Base-by-base conservation (phyloP, 2,113 vertebrate species). In the Crotophaga sulcirostris region DNA sequence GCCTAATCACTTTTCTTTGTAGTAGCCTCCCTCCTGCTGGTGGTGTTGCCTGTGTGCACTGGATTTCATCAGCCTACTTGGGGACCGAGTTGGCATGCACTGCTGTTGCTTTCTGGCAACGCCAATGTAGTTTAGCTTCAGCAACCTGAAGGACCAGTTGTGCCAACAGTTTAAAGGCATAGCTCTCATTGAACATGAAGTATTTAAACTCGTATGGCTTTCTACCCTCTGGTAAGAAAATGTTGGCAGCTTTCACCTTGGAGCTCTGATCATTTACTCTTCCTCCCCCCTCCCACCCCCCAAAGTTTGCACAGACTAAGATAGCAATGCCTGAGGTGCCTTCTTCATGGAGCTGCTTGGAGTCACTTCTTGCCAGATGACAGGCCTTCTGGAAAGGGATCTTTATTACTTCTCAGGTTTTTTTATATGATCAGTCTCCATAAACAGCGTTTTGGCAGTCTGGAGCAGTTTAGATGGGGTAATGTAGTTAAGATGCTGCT, bases 121-220 rank as follows among this genome's bases (percentile, higher is more conserved):
- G 96, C 96, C 94, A 97, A 3, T 18, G 40, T 67, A 94, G 82
- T 66, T 97, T 95, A 97, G 85, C 89, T 96, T 97, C 94, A 97
- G 96, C 96, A 96, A 87, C 94, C 89, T 92, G 79, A 64, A 94
- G 80, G 31, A 38, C 34, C 26, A 24, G 31, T 16, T 55, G 20
- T 97, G 96, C 96, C 96, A 97, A 34, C 84, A 93, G 79, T 86
- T 82, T 81, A 94, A 91, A 86, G 78, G 51, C 91, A 87, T 0
- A 64, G 74, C 91, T 92, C 45, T 93, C 79, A 92, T 49, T 62
- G 79, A 94, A 90, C 89, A 93, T 94, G 83, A 95, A 95, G 90
- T 96, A 89, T 96, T 96, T 96, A 97, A 97, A 89, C 85, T 81
- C 4, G 0, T 80, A 84, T 94, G n/a, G 67, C 73, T 96, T 96